Evolutionary conservation across 2,888 invertebrate species (phyloP), one percentile per base, ranked within the genome.

Genomic region (Rotaria magnacalcarata): DNA sequence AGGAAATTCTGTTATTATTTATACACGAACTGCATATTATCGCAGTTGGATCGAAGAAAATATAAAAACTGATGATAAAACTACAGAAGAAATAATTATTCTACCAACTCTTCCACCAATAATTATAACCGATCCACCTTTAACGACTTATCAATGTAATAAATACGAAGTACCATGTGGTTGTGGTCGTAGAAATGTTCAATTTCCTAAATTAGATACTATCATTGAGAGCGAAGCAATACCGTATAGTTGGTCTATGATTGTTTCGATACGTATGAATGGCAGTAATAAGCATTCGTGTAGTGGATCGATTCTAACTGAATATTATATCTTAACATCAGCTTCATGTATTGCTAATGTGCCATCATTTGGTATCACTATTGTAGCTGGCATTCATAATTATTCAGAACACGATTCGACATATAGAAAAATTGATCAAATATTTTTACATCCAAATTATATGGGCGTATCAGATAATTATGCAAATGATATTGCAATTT

Each of bases 221-320:
- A 3, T 52, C 11, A 14, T 14, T 34, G 27, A 5, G 7, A 24
- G 24, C n/a, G 47, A 80, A n/a, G 47, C 80, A 14, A 4, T 47
- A 24, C 80, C 47, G 10, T 80, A 47, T 80, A 80, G 80, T 80
- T 80, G 80, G 80, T 80, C 80, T n/a, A 80, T 80, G 80, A 47
- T 80, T n/a, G 80, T 80, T 43, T 80, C 80, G 11, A 47, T 80
- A 47, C 47, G 80, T 47, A 24, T 34, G 3, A 67, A 14, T 19
- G 10, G 34, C 19, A 67, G 1, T 19, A 67, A 67, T 67, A 34
- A 67, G 34, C 80, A 80, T 80, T 2, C n/a, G 19, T 80, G 80
- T 43, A 47, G 47, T 47, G 80, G 47, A 47, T n/a, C 80, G 14
- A 80, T 80, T 80, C n/a, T 80, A 80, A n/a, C 4, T 43, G 47